These are phyloP conservation scores for Trematocara nigrifrons DNA, from an alignment of 2,113 vertebrate species.

Conservation along the genomic window DNA sequence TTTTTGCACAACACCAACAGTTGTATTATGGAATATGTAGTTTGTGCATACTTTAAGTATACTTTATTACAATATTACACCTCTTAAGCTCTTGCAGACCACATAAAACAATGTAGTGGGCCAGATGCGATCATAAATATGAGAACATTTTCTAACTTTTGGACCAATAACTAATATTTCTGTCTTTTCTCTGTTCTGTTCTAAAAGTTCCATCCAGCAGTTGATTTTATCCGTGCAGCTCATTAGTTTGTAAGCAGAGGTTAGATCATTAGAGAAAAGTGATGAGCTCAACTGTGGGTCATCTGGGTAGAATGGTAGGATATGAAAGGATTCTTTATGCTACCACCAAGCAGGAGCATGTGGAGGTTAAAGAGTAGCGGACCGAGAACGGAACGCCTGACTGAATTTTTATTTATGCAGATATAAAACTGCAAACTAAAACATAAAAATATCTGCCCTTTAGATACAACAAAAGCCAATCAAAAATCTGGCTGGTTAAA, in stretches of 20 bases:
- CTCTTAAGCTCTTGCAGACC: not conserved
- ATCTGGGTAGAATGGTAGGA: not conserved
- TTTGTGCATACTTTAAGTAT: not conserved
- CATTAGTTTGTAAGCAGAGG: not conserved
- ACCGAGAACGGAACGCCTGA: not conserved
- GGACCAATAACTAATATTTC: not conserved
- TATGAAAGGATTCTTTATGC: not conserved
- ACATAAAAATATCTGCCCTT: not conserved
- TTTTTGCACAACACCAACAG: not conserved
- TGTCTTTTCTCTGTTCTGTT: not conserved
- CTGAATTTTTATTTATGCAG: not conserved
- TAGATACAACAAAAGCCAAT: not conserved
- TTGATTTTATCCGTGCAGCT: not conserved
- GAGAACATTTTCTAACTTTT: not conserved
- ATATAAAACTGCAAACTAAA: not conserved
- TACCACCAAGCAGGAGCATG: not conserved
- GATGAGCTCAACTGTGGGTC: not conserved
- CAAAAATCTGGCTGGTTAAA: not conserved
- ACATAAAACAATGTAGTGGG: not conserved
- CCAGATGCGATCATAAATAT: not conserved
- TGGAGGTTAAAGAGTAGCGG: not conserved
- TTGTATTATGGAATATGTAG: not conserved
- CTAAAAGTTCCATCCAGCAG: not conserved
- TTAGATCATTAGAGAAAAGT: not conserved
- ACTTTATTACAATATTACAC: not conserved